A percentile compares a stretch with the other conserved stretches of the same genome.
phyloP scores from a whole-genome alignment of 2,797 vertebrate species.

The Remorina albescens region DNA sequence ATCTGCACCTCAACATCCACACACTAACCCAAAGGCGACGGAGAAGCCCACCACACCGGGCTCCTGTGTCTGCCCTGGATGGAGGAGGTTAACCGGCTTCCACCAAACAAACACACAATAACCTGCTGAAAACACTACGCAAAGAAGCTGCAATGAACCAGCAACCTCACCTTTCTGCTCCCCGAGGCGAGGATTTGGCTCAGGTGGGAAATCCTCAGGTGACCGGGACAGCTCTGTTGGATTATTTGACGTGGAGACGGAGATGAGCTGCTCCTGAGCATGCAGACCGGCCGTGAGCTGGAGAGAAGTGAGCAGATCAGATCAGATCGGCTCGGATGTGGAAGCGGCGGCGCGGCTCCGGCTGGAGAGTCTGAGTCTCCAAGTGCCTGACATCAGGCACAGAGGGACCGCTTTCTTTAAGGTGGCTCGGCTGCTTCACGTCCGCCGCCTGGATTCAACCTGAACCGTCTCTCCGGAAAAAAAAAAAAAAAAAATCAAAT shows the following conservation, averaged over 20 bases:
- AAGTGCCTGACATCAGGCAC: conserved; percentile 71
- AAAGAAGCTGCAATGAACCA: neutral
- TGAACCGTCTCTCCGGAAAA: too few relatives aligned
- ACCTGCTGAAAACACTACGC: conserved; percentile 33
- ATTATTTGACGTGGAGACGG: conserved; percentile 33
- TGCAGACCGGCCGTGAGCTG: conserved; percentile 48
- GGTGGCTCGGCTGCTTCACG: conserved; percentile 61
- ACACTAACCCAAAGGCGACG: conserved; percentile 30
- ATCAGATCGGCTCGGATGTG: conserved; percentile 69
- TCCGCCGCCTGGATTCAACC: too few relatives aligned
- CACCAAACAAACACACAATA: neutral
- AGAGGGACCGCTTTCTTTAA: conserved; percentile 53
- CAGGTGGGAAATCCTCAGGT: conserved; percentile 9
- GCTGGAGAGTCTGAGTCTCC: conserved; percentile 58
- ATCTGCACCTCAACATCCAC: conserved; percentile 1
- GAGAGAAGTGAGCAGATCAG: conserved; percentile 66
- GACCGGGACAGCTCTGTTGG: conserved; percentile 31
- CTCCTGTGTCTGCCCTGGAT: conserved; percentile 3
- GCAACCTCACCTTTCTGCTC: conserved; percentile 72
- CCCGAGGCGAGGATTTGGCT: conserved; percentile 31
- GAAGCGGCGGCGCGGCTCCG: conserved; percentile 57
- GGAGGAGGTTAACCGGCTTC: conserved; percentile 38
- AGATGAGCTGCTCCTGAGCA: conserved; percentile 58
- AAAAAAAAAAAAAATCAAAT: too few relatives aligned
- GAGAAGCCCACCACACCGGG: conserved; percentile 23